Conservation (phyloP, 2,797 vertebrate species). For the Sciurus carolinensis region DNA sequence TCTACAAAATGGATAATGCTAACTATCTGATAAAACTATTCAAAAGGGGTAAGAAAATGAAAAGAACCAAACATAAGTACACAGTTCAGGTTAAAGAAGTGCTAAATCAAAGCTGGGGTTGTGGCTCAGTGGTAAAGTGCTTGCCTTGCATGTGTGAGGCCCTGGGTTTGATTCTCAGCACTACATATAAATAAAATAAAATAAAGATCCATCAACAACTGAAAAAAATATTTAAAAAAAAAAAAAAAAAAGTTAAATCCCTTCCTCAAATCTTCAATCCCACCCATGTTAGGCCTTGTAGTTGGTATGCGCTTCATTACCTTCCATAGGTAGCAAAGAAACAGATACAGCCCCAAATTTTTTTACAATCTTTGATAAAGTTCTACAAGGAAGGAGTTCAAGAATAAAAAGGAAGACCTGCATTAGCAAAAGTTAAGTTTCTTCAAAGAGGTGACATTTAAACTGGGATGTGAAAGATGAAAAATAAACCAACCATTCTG, state of each 20-base stretch:
- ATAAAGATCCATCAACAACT: no score
- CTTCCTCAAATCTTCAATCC: neutral
- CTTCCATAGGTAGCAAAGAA: constrained; percentile 2
- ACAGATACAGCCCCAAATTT: neutral
- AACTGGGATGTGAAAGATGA: constrained; percentile 57
- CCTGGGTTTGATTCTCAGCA: no score
- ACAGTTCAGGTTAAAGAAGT: constrained; percentile 20
- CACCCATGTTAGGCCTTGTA: neutral
- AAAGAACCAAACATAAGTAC: constrained; percentile 23
- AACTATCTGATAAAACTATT: constrained; percentile 9
- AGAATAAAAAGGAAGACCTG: constrained; percentile 48
- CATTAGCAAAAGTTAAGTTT: constrained; percentile 42
- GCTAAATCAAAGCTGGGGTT: neutral
- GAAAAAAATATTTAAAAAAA: no score
- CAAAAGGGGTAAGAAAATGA: constrained; percentile 20
- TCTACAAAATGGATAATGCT: constrained; percentile 22
- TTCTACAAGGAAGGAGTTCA: neutral
- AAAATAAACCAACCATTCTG: neutral
- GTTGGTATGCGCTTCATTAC: neutral
- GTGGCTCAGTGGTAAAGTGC: no score
- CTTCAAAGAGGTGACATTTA: constrained; percentile 50
- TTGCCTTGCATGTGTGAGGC: no score
- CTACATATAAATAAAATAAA: no score
- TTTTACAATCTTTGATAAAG: constrained; percentile 20
- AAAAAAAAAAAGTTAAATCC: neutral